phyloP scores from a whole-genome alignment of 2,888 invertebrate species.

The Blomia tropicalis region DNA sequence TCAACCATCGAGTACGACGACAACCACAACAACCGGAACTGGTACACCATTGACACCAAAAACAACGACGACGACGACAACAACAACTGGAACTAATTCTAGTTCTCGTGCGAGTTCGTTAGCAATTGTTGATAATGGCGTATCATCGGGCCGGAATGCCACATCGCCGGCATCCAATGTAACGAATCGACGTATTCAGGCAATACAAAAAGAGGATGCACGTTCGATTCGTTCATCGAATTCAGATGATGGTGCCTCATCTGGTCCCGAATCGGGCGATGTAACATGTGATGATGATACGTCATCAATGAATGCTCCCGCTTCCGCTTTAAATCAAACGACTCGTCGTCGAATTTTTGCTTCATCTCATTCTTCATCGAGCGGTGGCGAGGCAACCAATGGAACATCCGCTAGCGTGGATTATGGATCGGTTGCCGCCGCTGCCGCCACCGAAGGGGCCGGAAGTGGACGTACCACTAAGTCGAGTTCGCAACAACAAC shows the following conservation, averaged over 20 bases:
- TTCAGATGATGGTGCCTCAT: slow-evolving; percentile 7
- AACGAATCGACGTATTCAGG: slow-evolving; percentile 19
- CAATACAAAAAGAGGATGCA: slow-evolving; percentile 21
- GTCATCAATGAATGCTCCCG: not conserved
- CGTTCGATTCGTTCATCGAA: slow-evolving; percentile 8
- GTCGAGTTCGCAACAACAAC: not conserved
- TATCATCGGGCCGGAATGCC: not conserved
- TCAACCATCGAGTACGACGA: not conserved
- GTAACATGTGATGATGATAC: slow-evolving; percentile 12
- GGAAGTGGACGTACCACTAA: not conserved
- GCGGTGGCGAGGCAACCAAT: not conserved
- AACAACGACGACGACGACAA: not conserved
- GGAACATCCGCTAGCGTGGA: not conserved
- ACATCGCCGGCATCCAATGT: not conserved
- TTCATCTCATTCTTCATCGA: not conserved
- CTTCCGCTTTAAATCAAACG: not conserved
- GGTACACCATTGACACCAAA: not conserved
- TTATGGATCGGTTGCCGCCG: not conserved
- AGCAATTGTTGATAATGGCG: too few relatives aligned
- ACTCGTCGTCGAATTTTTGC: slow-evolving; percentile 8
- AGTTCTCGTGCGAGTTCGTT: not conserved
- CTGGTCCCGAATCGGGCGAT: not conserved
- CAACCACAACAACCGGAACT: not conserved
- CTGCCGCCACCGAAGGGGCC: not conserved
- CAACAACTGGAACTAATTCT: not conserved